These are phyloP conservation scores for Cremastinae sp. DNA, from an alignment of 2,888 invertebrate species.

Conservation along the genomic window DNA sequence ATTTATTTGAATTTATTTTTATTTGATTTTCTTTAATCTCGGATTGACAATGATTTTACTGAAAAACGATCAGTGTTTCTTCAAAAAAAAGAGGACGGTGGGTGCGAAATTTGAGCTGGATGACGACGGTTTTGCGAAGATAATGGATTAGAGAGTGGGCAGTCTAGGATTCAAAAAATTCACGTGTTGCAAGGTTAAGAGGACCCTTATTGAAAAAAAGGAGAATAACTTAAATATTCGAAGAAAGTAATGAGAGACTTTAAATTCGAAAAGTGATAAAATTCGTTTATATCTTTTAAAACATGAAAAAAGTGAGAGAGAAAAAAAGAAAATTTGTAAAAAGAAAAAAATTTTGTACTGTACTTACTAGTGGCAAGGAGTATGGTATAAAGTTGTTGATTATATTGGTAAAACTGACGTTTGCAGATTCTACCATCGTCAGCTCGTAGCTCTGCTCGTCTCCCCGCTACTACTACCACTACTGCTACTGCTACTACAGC, in stretches of 20 bases:
- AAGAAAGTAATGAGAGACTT: not conserved
- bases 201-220: not conserved
- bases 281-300: not conserved
- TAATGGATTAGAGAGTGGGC: conserved; percentile 61
- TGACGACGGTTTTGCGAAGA: conserved; percentile 28
- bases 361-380: conserved; percentile 68
- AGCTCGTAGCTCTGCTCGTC: conserved; percentile 80
- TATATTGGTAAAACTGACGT: conserved; percentile 80
- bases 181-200: conserved; percentile 12
- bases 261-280: conserved; percentile 28
- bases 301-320: not conserved
- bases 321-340: not conserved
- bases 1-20: not conserved
- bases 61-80: not conserved
- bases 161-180: conserved; percentile 57
- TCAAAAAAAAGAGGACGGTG: conserved; percentile 21
- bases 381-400: conserved; percentile 63
- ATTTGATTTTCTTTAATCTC: not conserved
- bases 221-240: conserved; percentile 12
- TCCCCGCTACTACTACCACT: conserved; percentile 75
- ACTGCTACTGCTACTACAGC: conserved; percentile 77
- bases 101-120: conserved; percentile 40
- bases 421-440: conserved; percentile 80
- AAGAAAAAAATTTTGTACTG: conserved; percentile 25
- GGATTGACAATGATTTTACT: not conserved